Conservation (phyloP, 2,888 invertebrate genomes). For the Nebria brevicollis region DNA sequence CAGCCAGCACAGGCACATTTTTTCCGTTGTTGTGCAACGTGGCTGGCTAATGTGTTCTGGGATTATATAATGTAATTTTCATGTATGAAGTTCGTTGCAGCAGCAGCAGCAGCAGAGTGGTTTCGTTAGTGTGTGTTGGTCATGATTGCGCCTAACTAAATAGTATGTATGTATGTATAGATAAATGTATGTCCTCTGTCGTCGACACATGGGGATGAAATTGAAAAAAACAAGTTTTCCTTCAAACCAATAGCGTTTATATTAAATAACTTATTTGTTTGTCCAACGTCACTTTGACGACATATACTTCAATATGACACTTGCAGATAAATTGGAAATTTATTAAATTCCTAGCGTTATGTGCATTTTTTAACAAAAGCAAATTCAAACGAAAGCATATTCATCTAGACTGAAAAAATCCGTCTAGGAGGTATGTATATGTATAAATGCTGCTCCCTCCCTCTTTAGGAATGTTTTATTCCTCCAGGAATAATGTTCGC, state of each 20-base stretch:
- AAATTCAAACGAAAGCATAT: too few relatives aligned
- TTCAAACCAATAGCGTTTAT: not conserved
- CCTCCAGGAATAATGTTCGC: not conserved
- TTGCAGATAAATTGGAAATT: not conserved
- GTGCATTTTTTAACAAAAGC: too few relatives aligned
- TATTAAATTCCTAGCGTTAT: not conserved
- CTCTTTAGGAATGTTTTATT: not conserved
- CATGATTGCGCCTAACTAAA: not conserved
- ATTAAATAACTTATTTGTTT: not conserved
- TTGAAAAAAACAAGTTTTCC: not conserved
- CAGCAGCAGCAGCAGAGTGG: not conserved
- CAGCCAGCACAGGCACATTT: not conserved
- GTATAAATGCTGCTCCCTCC: too few relatives aligned
- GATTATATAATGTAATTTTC: constrained; percentile 43
- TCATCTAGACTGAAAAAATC: too few relatives aligned
- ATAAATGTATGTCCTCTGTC: not conserved
- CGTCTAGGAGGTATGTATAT: too few relatives aligned
- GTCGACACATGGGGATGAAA: not conserved
- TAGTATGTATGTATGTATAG: not conserved
- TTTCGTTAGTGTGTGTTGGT: not conserved
- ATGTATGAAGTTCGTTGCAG: constrained; percentile 29
- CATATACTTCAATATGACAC: not conserved
- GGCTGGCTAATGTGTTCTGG: constrained; percentile 10
- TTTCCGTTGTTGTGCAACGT: constrained; percentile 12
- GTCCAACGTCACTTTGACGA: not conserved